Percentiles rank a stretch among this genome's conserved stretches.
Evolutionary conservation across 1,140 invertebrate species (phyloP).

Genomic region (Musca vetustissima): DNA sequence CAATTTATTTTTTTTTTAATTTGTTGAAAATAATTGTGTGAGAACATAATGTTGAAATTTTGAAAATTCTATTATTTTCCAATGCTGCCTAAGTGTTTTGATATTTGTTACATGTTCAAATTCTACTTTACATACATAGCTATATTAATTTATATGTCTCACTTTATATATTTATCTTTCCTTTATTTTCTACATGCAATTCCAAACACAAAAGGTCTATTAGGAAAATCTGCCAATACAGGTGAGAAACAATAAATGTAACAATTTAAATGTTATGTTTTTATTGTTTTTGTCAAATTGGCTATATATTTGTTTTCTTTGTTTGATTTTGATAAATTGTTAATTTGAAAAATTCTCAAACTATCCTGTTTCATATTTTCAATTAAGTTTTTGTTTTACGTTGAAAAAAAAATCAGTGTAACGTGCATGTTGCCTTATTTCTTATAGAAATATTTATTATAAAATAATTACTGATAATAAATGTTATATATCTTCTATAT

Average conservation of each 20-base stretch:
- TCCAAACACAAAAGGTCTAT: constrained; percentile 38
- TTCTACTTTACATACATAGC: background rate
- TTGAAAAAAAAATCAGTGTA: no score
- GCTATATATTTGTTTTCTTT: background rate
- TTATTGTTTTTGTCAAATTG: background rate
- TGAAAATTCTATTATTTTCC: no score
- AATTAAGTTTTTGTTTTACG: background rate
- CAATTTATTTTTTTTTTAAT: no score
- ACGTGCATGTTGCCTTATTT: no score
- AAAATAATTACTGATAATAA: no score
- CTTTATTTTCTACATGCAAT: constrained; percentile 19
- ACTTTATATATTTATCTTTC: constrained; percentile 4
- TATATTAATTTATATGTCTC: constrained; percentile 12
- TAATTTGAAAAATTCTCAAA: background rate
- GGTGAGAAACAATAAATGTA: constrained; percentile 33
- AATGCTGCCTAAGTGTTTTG: no score
- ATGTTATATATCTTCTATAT: no score
- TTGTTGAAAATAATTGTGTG: no score
- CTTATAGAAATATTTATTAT: no score
- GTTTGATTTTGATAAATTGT: background rate
- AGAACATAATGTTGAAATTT: no score
- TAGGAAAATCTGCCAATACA: constrained; percentile 49
- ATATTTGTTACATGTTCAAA: background rate
- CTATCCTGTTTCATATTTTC: background rate
- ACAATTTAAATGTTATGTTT: constrained; percentile 3